Evolutionary conservation across 2,797 vertebrate genomes (phyloP), one percentile per base, ranked within the genome.

Genomic region (Coregonus sp.): DNA sequence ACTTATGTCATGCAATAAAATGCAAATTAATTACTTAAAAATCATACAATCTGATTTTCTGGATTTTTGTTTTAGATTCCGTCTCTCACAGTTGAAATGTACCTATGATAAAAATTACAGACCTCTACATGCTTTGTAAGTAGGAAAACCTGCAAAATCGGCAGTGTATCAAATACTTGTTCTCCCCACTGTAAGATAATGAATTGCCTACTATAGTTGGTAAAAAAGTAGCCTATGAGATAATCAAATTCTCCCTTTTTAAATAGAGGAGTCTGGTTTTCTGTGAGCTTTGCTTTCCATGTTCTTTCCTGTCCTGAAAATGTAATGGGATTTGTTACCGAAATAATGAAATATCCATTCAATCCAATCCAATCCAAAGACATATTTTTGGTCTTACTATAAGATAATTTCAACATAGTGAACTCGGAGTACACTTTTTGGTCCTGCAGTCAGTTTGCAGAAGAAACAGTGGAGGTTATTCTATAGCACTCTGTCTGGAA

Each of bases 401-500:
- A 18, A 12, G 15, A 63, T 33, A 5, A 51, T n/a, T 33, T 74
- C 40, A 11, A 2, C 40, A 80, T 40, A 82, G n/a, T 73, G 18
- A 67, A 33, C 69, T 54, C 14, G 18, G 66, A 79, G 82, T 84
- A 83, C 85, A 74, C 80, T 78, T 87, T 82, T 67, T 61, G 76
- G 74, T 79, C 73, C 78, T 3, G 72, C 75, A 77, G 86, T 89
- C 85, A 80, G 25, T 47, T 84, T 77, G n/a, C 79, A 79, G 50
- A 88, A 83, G 90, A 89, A 90, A 81, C 82, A 11, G 68, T 15
- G 4, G 16, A 0, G 40, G 88, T 90, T 80, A 89, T 86, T 81
- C 88, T 84, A 90, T 80, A 85, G 86, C 84, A 15, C 81, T 82
- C 37, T 88, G 89, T 89, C 87, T 87, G 87, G 89, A 90, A 90